These are phyloP conservation scores for Strongylocentrotus purpuratus DNA, from an alignment of 35 echinoderm and acorn worm genomes.

Conservation along the genomic window DNA sequence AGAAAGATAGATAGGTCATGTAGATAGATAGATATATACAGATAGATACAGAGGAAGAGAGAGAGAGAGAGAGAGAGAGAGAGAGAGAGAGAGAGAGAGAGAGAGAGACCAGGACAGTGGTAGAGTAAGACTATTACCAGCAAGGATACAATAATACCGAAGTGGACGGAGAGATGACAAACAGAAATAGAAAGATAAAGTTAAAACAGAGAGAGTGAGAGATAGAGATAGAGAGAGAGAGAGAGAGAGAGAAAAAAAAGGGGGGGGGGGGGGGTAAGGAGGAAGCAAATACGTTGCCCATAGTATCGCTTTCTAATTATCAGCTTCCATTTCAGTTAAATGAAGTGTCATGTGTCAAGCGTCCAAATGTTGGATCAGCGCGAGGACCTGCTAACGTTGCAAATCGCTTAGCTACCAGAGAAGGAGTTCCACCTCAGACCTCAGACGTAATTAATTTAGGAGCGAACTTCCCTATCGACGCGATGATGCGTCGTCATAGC, in stretches of 20 bases:
- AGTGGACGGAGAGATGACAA: no score
- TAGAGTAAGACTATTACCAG: no score
- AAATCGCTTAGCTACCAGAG: background rate
- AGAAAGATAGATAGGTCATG: background rate
- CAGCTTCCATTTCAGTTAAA: background rate
- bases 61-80: no score
- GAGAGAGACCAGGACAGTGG: no score
- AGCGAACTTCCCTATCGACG: background rate
- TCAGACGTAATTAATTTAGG: conserved; percentile 5
- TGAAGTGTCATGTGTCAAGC: background rate
- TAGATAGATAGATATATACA: background rate
- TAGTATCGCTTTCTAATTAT: conserved; percentile 13
- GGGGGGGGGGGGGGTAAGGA: background rate
- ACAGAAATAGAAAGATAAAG: no score
- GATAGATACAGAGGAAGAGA: no score
- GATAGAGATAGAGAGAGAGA: background rate
- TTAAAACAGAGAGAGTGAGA: background rate
- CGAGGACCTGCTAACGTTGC: background rate
- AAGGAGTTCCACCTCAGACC: background rate
- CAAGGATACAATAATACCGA: no score
- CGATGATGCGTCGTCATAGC: background rate
- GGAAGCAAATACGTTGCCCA: background rate
- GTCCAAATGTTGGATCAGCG: background rate
- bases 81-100: no score
- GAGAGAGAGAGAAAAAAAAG: no score